phyloP scores from a whole-genome alignment of 2,113 vertebrate species.

The Cynocephalus volans region DNA sequence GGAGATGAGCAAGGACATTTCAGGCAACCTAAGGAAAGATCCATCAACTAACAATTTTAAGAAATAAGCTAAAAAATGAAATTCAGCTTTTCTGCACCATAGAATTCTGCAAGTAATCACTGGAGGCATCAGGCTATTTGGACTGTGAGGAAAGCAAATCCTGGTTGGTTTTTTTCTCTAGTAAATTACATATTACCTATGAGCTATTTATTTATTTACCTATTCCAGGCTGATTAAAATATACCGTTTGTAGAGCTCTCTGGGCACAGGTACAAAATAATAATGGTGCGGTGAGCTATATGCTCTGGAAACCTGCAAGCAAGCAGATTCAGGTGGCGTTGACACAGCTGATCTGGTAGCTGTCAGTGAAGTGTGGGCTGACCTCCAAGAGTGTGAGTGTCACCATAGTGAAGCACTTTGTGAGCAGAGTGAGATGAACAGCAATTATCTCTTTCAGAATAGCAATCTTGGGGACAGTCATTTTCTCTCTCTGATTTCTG shows the following conservation, averaged over 20 bases:
- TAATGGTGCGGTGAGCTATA: slow-evolving; percentile 78
- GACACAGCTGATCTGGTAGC: slow-evolving; percentile 80
- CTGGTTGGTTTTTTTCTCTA: slow-evolving; percentile 51
- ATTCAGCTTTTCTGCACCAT: slow-evolving; percentile 71
- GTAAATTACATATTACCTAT: slow-evolving; percentile 69
- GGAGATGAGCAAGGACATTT: slow-evolving; percentile 63
- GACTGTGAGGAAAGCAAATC: slow-evolving; percentile 54
- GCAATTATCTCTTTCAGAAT: slow-evolving; percentile 78
- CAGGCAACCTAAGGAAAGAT: slow-evolving; percentile 56
- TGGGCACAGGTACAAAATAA: slow-evolving; percentile 78
- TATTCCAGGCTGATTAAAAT: slow-evolving; percentile 75
- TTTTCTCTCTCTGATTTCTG: slow-evolving; percentile 76
- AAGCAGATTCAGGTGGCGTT: slow-evolving; percentile 79
- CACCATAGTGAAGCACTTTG: slow-evolving; percentile 80
- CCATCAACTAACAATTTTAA: slow-evolving; percentile 72
- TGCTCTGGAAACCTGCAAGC: slow-evolving; percentile 81
- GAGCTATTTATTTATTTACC: slow-evolving; percentile 80
- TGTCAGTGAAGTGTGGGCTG: slow-evolving; percentile 79
- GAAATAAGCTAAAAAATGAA: slow-evolving; percentile 70
- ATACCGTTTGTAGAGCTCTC: slow-evolving; percentile 62
- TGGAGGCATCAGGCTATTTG: background rate
- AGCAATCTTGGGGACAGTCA: slow-evolving; percentile 70
- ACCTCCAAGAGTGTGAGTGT: slow-evolving; percentile 80
- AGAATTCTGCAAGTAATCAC: slow-evolving; percentile 66
- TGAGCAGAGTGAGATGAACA: slow-evolving; percentile 83